These are phyloP conservation scores for Tolypeutes matacus DNA, from an alignment of 2,797 vertebrate genomes.

Conservation along the genomic window DNA sequence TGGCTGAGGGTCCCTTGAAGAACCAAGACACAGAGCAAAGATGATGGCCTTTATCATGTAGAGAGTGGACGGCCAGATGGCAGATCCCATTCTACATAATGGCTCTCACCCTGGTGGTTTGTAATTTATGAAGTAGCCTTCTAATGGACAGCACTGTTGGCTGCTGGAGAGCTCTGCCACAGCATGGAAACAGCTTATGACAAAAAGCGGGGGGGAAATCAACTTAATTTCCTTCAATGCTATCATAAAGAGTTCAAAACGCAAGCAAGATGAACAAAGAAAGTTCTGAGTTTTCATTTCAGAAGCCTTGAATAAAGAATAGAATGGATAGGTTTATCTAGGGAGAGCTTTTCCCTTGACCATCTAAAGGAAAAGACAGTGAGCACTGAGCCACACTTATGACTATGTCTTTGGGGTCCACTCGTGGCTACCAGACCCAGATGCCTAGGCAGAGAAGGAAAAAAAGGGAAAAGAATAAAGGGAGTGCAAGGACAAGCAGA, in stretches of 20 bases:
- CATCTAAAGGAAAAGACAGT: background rate
- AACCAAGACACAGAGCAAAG: conserved; percentile 64
- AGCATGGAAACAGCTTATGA: conserved; percentile 59
- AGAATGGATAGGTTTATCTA: no score
- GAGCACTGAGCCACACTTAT: background rate
- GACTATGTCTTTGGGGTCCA: background rate
- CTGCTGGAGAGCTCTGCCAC: conserved; percentile 63
- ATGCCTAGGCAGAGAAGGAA: no score
- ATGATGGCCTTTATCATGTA: conserved; percentile 71
- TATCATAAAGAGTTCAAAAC: background rate
- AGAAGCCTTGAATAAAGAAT: background rate
- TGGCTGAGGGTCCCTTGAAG: conserved; percentile 58
- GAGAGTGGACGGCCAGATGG: conserved; percentile 75
- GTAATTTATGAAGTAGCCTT: conserved; percentile 81
- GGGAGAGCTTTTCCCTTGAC: background rate
- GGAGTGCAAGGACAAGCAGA: background rate
- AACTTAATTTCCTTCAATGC: background rate
- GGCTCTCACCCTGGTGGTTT: conserved; percentile 67
- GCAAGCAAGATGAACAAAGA: background rate
- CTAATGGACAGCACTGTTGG: conserved; percentile 30
- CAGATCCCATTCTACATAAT: conserved; percentile 68
- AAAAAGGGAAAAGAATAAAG: background rate
- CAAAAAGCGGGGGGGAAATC: background rate
- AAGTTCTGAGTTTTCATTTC: background rate
- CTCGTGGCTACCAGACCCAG: background rate